Conservation (phyloP, 2,113 vertebrate species). For the Cathartes aura region DNA sequence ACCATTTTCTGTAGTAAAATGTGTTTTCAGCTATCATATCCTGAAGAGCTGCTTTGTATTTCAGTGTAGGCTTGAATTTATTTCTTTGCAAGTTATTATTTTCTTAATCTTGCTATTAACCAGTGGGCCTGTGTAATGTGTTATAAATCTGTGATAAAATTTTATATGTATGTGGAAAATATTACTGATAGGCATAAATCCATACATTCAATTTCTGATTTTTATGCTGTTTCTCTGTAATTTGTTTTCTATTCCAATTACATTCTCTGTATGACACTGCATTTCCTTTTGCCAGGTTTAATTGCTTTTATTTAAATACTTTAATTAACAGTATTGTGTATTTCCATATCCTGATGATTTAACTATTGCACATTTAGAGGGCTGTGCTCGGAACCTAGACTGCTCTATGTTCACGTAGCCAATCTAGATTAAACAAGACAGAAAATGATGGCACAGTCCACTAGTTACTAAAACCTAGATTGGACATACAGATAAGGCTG, state of each 20-base stretch:
- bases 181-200: background rate
- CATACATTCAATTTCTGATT: background rate
- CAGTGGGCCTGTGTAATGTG: background rate
- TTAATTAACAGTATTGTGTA: constrained; percentile 58
- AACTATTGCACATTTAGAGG: constrained; percentile 26
- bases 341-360: constrained; percentile 37
- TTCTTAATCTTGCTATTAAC: background rate
- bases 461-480: background rate
- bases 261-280: constrained; percentile 8
- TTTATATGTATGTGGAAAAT: background rate
- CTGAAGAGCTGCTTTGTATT: background rate
- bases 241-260: constrained; percentile 56
- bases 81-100: background rate
- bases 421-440: background rate
- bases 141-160: background rate
- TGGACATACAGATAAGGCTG: background rate
- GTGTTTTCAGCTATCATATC: background rate
- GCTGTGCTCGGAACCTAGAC: background rate
- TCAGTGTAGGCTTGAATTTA: background rate
- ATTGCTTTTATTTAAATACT: constrained; percentile 66
- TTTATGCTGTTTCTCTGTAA: constrained; percentile 18
- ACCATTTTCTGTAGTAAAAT: background rate
- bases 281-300: constrained; percentile 59
- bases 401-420: background rate
- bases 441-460: background rate